Conservation (phyloP, 2,888 invertebrate species). For the Adelognathus sp. region DNA sequence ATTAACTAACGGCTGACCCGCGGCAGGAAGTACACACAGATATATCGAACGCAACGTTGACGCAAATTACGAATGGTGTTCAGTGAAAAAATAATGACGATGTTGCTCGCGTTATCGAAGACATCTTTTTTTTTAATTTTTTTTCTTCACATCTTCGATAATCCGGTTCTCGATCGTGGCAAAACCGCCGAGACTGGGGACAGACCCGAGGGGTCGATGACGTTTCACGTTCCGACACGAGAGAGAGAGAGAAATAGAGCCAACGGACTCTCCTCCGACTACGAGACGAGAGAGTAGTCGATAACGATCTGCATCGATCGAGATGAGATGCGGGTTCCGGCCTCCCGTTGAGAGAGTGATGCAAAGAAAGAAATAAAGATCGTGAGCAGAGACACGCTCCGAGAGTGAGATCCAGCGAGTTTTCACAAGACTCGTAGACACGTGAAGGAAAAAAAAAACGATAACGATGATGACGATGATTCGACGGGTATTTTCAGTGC, state of each 20-base stretch:
- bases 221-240: background rate
- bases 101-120: background rate
- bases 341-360: conserved; percentile 50
- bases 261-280: conserved; percentile 19
- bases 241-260: conserved; percentile 21
- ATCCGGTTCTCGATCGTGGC: background rate
- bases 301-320: conserved; percentile 59
- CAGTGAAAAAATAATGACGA: background rate
- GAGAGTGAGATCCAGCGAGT: conserved; percentile 46
- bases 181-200: background rate
- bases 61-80: background rate
- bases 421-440: conserved; percentile 15
- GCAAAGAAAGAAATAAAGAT: conserved; percentile 33
- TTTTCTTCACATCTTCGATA: background rate
- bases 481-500: conserved; percentile 22
- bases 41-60: background rate
- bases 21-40: background rate
- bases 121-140: background rate
- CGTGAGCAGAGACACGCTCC: background rate
- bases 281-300: conserved; percentile 21
- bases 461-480: conserved; percentile 37
- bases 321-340: conserved; percentile 44
- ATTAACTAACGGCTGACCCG: conserved; percentile 34
- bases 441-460: conserved; percentile 10
- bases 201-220: background rate